Evolutionary conservation across 2,113 vertebrate species (phyloP), one percentile per base, ranked within the genome.

Genomic region (Upupa epops): DNA sequence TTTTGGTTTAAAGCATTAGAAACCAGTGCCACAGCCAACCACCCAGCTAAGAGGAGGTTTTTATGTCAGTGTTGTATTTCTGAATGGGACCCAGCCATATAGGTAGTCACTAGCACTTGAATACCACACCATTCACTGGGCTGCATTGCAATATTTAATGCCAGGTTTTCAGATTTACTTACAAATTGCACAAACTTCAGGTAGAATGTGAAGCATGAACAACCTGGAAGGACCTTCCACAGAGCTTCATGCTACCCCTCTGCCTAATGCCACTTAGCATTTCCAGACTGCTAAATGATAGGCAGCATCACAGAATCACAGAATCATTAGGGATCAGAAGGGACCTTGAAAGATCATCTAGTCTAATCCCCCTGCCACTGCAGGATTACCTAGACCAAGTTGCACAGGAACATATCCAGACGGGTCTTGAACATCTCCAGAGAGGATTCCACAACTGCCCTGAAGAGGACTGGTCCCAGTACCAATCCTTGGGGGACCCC

Each of bases 1-100:
- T 20, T 88, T 81, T 90, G 51, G 32, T 88, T 93, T 92, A 42
- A 92, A 84, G 78, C 86, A 73, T 45, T 37, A 79, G 74, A 51
- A 90, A 75, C 40, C 86, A 81, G 86, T 11, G 28, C 49, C 61
- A 86, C 73, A 42, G 80, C 54, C 60, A 88, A 84, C 18, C 21
- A 32, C 65, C 66, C 73, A 93, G 78, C 74, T 84, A 58, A 88
- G 77, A 71, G 31, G 59, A 69, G 36, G 66, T 31, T 93, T 86
- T 89, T 69, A 69, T 58, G 45, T 73, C 63, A 63, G 34, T 52
- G 48, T 63, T 87, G 40, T 34, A 9, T 63, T 87, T 83, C 86
- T 4, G 8, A 89, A 76, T 56, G 70, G 79, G 71, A 79, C 75
- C 63, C 31, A 75, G 18, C 21, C 8, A 20, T 68, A 88, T 55